Conservation (phyloP, 2,888 invertebrate genomes). For the Seira sanloemensis region DNA sequence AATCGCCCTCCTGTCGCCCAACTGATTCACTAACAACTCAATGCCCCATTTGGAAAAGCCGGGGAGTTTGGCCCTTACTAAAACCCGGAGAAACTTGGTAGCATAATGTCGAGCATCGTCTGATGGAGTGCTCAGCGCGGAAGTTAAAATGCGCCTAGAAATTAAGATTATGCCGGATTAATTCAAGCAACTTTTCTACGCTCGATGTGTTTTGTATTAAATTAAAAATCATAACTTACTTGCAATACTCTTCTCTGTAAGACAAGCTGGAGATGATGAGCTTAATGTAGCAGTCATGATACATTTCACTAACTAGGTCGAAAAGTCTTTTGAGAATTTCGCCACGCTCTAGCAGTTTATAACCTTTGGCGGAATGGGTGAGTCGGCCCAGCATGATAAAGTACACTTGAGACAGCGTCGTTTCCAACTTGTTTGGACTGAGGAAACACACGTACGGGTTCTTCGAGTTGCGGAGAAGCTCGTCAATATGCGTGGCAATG, state of each 20-base stretch:
- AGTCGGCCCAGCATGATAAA: constrained; percentile 94
- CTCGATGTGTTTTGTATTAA: not conserved
- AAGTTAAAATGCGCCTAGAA: constrained; percentile 78
- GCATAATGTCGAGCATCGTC: constrained; percentile 86
- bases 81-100: constrained; percentile 91
- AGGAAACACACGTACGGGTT: constrained; percentile 91
- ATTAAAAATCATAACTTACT: constrained; percentile 64
- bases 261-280: constrained; percentile 94
- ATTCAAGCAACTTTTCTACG: not conserved
- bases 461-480: constrained; percentile 83
- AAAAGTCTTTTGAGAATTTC: constrained; percentile 75
- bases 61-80: constrained; percentile 84
- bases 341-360: constrained; percentile 87
- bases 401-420: constrained; percentile 95
- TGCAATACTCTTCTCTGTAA: constrained; percentile 79
- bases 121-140: constrained; percentile 77
- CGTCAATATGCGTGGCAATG: constrained; percentile 83
- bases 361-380: constrained; percentile 76
- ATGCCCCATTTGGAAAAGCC: constrained; percentile 90
- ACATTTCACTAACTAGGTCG: constrained; percentile 79
- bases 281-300: constrained; percentile 95
- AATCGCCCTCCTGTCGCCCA: constrained; percentile 89
- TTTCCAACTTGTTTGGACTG: constrained; percentile 90
- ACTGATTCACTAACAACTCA: constrained; percentile 87
- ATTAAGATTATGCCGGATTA: constrained; percentile 47